phyloP scores from a whole-genome alignment of 2,888 invertebrate species.

The Neoitamus cyanurus region DNA sequence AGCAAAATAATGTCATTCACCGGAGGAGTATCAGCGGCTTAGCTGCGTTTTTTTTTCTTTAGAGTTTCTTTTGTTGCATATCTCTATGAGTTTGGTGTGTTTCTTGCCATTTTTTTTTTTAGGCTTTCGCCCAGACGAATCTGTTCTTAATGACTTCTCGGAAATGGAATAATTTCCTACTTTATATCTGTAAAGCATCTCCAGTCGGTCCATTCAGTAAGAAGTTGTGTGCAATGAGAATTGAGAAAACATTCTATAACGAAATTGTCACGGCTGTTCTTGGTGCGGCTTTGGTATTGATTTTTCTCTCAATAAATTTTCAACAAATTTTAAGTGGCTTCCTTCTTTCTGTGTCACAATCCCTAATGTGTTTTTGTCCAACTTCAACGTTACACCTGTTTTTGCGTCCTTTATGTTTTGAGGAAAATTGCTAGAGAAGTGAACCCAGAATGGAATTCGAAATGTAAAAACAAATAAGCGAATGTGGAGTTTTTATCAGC shows the following conservation, averaged over 20 bases:
- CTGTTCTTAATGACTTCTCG: background rate
- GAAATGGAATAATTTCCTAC: background rate
- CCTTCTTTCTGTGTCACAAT: background rate
- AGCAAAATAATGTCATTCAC: background rate
- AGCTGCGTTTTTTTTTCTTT: background rate
- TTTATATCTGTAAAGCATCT: background rate
- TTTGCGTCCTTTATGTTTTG: too few species aligned
- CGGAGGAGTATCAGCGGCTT: background rate
- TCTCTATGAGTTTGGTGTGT: background rate
- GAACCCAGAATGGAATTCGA: background rate
- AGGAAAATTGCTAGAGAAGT: background rate
- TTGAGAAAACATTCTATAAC: background rate
- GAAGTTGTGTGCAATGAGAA: background rate
- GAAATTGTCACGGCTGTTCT: background rate
- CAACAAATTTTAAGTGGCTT: background rate
- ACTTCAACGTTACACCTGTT: too few species aligned
- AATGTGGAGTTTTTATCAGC: too few species aligned
- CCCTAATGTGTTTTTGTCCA: background rate
- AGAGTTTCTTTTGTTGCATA: background rate
- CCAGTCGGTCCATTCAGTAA: background rate
- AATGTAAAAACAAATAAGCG: too few species aligned
- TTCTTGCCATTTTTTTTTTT: background rate
- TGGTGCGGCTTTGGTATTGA: background rate
- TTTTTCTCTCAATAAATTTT: background rate
- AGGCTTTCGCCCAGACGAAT: background rate